Conservation (phyloP, 2,797 vertebrate genomes). For the Crenuchus spilurus region DNA sequence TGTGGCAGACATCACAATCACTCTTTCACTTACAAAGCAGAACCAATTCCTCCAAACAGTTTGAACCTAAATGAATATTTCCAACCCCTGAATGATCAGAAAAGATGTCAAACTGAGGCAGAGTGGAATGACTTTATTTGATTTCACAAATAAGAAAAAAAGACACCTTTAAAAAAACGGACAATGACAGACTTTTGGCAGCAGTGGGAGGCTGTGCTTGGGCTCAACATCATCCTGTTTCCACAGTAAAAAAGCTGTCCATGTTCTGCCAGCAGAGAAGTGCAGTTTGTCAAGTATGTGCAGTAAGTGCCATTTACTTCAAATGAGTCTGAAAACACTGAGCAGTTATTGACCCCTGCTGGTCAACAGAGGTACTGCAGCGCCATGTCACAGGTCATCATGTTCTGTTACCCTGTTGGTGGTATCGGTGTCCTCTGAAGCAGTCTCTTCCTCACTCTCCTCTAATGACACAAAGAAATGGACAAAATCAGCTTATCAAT, state of each 20-base stretch:
- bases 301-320: constrained; percentile 62
- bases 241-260: constrained; percentile 47
- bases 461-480: constrained; percentile 49
- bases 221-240: constrained; percentile 51
- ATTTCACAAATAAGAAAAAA: constrained; percentile 26
- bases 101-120: background rate
- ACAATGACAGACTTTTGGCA: constrained; percentile 51
- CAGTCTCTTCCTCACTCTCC: constrained; percentile 47
- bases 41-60: no score
- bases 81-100: background rate
- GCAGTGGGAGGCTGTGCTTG: constrained; percentile 1
- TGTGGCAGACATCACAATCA: no score
- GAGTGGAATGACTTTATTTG: constrained; percentile 36
- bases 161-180: constrained; percentile 66
- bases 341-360: constrained; percentile 17
- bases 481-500: background rate
- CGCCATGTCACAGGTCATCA: constrained; percentile 70
- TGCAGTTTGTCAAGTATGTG: constrained; percentile 45
- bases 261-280: constrained; percentile 44
- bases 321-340: constrained; percentile 26
- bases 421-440: constrained; percentile 14
- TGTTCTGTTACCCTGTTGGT: constrained; percentile 52
- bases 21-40: no score
- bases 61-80: background rate
- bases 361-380: constrained; percentile 11